Conservation (phyloP, 2,888 invertebrate genomes). For the Hyposoter didymator region DNA sequence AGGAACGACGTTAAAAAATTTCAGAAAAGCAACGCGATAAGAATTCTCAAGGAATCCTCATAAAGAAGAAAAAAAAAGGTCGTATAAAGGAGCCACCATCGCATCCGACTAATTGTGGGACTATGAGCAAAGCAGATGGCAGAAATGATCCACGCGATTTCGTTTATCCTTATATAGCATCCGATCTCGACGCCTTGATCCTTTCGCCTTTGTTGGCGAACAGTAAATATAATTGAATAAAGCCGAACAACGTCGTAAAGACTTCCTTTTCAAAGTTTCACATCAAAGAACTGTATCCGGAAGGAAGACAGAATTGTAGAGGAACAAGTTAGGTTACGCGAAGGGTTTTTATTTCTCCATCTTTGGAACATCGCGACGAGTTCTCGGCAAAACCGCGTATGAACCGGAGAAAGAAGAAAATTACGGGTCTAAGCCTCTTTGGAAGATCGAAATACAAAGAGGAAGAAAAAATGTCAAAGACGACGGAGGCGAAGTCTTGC, state of each 20-base stretch:
- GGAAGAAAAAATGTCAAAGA: neutral
- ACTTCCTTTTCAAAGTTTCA: neutral
- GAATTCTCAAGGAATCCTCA: neutral
- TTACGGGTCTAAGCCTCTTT: conserved; percentile 23
- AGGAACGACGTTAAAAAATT: neutral
- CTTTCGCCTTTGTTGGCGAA: conserved; percentile 25
- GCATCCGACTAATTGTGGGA: conserved; percentile 46
- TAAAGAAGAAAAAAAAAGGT: neutral
- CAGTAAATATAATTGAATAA: conserved; percentile 60
- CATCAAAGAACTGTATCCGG: conserved; percentile 57
- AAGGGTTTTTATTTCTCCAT: conserved; percentile 8
- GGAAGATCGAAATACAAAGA: neutral
- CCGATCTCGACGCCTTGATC: conserved; percentile 11
- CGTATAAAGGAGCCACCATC: neutral
- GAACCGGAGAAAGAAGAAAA: conserved; percentile 2
- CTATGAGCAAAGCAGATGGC: conserved; percentile 47
- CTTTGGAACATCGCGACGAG: conserved; percentile 45
- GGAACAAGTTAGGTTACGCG: conserved; percentile 13
- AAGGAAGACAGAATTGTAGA: conserved; percentile 10
- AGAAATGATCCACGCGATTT: conserved; percentile 43
- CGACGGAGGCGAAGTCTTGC: neutral
- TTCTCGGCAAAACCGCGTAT: conserved; percentile 40
- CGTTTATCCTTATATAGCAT: conserved; percentile 28
- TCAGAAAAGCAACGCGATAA: neutral
- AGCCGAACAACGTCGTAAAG: conserved; percentile 35